Evolutionary conservation across 2,888 invertebrate species (phyloP).

Genomic region (Heliconius ethilla): DNA sequence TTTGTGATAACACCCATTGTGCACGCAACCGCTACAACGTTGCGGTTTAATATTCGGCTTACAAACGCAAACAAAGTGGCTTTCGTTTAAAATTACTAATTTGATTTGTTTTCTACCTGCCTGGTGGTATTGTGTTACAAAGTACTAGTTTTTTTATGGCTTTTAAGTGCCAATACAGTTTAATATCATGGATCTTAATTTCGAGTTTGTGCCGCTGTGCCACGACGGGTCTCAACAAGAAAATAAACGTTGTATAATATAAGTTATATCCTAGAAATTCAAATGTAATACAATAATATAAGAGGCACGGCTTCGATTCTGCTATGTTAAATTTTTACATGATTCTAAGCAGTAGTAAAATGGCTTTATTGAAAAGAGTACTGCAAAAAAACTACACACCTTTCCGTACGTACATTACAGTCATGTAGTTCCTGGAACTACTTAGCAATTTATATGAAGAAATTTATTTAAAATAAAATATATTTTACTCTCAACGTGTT

Average conservation of each 20-base stretch:
- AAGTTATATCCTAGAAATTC: too few relatives aligned
- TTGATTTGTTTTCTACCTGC: conserved; percentile 15
- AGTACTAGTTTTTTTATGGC: background rate
- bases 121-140: background rate
- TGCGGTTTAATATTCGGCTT: conserved; percentile 33
- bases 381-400: background rate
- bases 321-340: background rate
- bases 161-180: background rate
- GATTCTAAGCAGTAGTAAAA: background rate
- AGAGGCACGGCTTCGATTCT: background rate
- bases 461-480: conserved; percentile 1
- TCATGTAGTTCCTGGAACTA: background rate
- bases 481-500: background rate
- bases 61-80: conserved; percentile 28
- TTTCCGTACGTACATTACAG: background rate
- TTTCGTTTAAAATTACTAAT: conserved; percentile 26
- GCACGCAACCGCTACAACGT: conserved; percentile 33
- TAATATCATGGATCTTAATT: background rate
- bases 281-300: too few relatives aligned
- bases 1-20: conserved; percentile 38
- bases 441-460: background rate
- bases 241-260: too few relatives aligned
- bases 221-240: too few relatives aligned
- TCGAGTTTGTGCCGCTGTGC: too few relatives aligned
- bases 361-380: background rate